phyloP scores from a whole-genome alignment of 2,888 invertebrate genomes.

The Eledona agricola region DNA sequence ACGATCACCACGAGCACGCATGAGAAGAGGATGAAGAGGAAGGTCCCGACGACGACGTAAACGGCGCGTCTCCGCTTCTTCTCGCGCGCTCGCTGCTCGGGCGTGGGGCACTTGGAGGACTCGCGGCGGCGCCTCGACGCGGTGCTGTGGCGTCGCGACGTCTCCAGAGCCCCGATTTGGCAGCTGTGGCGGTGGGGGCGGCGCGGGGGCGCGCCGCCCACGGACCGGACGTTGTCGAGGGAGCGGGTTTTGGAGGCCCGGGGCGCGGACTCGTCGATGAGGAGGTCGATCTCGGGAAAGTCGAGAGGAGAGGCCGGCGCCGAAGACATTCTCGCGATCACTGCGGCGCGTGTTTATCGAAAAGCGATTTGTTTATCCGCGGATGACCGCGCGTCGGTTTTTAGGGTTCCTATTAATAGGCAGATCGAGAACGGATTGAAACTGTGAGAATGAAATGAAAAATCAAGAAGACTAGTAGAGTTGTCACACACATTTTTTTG shows the following conservation, averaged over 20 bases:
- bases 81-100: constrained; percentile 65
- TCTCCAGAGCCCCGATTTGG: constrained; percentile 2
- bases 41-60: constrained; percentile 75
- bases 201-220: too few relatives aligned
- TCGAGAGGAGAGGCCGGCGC: constrained; percentile 4
- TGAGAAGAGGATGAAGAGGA: constrained; percentile 76
- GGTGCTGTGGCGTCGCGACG: constrained; percentile 12
- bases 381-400: neutral
- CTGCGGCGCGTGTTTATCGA: neutral
- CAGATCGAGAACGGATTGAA: too few relatives aligned
- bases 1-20: constrained; percentile 81
- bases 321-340: constrained; percentile 9
- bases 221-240: constrained; percentile 9
- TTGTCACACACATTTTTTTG: too few relatives aligned
- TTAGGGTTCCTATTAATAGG: too few relatives aligned
- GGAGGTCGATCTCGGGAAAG: constrained; percentile 22
- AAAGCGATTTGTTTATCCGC: neutral
- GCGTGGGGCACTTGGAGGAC: constrained; percentile 11
- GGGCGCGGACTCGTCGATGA: constrained; percentile 9
- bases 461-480: too few relatives aligned
- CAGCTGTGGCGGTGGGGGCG: constrained; percentile 13
- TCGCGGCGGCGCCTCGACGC: constrained; percentile 1
- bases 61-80: constrained; percentile 75
- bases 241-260: constrained; percentile 1
- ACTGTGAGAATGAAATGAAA: too few relatives aligned